Evolutionary conservation across 2,797 vertebrate genomes (phyloP).

Genomic region (Lacerta bilineata): DNA sequence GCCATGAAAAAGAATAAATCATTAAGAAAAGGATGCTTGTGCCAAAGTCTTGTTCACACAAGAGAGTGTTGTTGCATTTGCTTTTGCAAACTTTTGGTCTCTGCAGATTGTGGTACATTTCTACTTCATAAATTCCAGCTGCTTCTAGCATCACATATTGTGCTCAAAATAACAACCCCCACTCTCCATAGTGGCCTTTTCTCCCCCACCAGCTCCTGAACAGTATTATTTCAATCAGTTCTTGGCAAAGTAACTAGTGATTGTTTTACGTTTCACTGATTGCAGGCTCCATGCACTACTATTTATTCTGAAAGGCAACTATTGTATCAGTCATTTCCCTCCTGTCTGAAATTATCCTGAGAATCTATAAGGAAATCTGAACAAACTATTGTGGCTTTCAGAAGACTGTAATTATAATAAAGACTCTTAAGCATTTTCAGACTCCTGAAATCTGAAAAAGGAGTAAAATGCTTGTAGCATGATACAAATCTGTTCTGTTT

Average conservation of each 20-base stretch:
- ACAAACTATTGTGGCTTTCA: conserved; percentile 47
- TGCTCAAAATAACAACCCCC: conserved; percentile 41
- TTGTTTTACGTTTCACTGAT: conserved; percentile 34
- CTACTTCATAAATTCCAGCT: conserved; percentile 47
- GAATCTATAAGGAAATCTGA: conserved; percentile 35
- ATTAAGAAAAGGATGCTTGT: conserved; percentile 2
- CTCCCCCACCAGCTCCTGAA: conserved; percentile 36
- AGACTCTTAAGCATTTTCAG: background rate
- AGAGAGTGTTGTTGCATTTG: conserved; percentile 37
- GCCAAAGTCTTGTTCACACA: conserved; percentile 29
- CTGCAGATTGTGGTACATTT: background rate
- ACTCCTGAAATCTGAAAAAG: conserved; percentile 1
- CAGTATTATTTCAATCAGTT: conserved; percentile 38
- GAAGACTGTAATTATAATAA: conserved; percentile 28
- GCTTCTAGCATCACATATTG: conserved; percentile 14
- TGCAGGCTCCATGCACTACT: conserved; percentile 31
- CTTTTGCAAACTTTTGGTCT: conserved; percentile 27
- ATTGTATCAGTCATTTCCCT: conserved; percentile 29
- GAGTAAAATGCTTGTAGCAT: background rate
- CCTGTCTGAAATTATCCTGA: conserved; percentile 53
- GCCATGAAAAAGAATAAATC: conserved; percentile 15
- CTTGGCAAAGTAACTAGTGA: conserved; percentile 47
- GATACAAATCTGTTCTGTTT: background rate
- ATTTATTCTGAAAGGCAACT: conserved; percentile 33
- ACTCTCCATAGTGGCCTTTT: background rate